Percentiles rank a stretch among this genome's conserved stretches.
These are phyloP conservation scores for Sminthurinus aureus DNA, from an alignment of 2,888 invertebrate genomes.

Conservation along the genomic window DNA sequence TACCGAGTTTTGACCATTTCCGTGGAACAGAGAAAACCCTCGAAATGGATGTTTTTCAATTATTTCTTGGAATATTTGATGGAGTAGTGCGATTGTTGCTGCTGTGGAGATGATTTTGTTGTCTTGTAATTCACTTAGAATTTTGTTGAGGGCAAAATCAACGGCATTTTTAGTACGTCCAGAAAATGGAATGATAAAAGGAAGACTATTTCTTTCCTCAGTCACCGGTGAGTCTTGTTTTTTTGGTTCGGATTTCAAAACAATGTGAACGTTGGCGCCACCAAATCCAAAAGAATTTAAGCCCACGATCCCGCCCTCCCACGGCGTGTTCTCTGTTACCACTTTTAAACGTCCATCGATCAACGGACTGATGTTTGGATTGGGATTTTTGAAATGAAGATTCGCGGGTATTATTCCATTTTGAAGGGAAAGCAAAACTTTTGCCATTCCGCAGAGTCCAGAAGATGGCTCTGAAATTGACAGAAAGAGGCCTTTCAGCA, in stretches of 20 bases:
- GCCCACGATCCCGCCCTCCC: too few species aligned
- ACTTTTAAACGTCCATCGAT: slow-evolving; percentile 73
- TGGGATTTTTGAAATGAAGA: slow-evolving; percentile 85
- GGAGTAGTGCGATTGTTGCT: slow-evolving; percentile 34
- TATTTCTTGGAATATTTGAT: slow-evolving; percentile 24
- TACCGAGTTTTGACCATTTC: neutral
- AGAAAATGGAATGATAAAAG: slow-evolving; percentile 29
- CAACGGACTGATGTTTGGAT: slow-evolving; percentile 87
- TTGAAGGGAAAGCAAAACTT: slow-evolving; percentile 67
- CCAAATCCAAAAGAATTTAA: slow-evolving; percentile 25
- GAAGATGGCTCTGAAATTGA: too few species aligned
- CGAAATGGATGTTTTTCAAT: slow-evolving; percentile 30
- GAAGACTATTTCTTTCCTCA: neutral
- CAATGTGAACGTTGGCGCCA: slow-evolving; percentile 38
- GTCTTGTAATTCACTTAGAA: neutral
- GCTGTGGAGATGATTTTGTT: too few species aligned
- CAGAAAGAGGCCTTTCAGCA: too few species aligned
- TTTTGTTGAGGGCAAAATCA: slow-evolving; percentile 13
- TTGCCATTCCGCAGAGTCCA: slow-evolving; percentile 79
- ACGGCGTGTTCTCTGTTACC: slow-evolving; percentile 33
- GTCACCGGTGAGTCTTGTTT: too few species aligned
- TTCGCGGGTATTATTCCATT: slow-evolving; percentile 84
- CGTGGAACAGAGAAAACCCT: slow-evolving; percentile 19
- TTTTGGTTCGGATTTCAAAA: slow-evolving; percentile 61
- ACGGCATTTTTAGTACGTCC: slow-evolving; percentile 33